Conservation (phyloP, 1,140 invertebrate genomes). For the Drosophila sucinea region DNA sequence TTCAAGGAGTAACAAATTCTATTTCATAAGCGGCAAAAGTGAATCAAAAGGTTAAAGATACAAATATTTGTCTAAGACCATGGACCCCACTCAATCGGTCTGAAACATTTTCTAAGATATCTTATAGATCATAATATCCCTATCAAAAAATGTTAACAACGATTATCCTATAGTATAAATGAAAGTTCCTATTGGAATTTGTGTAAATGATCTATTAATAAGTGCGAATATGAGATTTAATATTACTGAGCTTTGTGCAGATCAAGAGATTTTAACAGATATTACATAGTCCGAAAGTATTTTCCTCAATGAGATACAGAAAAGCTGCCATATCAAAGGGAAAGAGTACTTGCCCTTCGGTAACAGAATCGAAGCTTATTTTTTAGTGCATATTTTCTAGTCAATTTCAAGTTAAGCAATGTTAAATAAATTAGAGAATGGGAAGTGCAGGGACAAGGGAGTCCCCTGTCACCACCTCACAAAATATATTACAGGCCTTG, state of each 20-base stretch:
- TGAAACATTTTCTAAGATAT: too few relatives aligned
- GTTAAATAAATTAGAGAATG: conserved; percentile 25
- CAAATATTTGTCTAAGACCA: background rate
- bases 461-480: conserved; percentile 2
- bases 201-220: too few relatives aligned
- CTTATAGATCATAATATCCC: too few relatives aligned
- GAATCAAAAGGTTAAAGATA: background rate
- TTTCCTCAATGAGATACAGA: too few relatives aligned
- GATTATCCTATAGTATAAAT: too few relatives aligned
- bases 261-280: too few relatives aligned
- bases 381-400: conserved; percentile 28
- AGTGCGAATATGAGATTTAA: too few relatives aligned
- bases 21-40: background rate
- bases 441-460: background rate
- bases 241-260: too few relatives aligned
- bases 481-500: conserved; percentile 27
- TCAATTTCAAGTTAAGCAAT: conserved; percentile 32
- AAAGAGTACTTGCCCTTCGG: conserved; percentile 20
- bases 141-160: too few relatives aligned
- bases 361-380: background rate
- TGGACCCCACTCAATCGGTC: too few relatives aligned
- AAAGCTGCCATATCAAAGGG: background rate
- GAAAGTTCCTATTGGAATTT: background rate
- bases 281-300: too few relatives aligned
- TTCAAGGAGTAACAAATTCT: background rate